phyloP scores from a whole-genome alignment of 2,113 vertebrate species.

The Dendropsophus ebraccatus region DNA sequence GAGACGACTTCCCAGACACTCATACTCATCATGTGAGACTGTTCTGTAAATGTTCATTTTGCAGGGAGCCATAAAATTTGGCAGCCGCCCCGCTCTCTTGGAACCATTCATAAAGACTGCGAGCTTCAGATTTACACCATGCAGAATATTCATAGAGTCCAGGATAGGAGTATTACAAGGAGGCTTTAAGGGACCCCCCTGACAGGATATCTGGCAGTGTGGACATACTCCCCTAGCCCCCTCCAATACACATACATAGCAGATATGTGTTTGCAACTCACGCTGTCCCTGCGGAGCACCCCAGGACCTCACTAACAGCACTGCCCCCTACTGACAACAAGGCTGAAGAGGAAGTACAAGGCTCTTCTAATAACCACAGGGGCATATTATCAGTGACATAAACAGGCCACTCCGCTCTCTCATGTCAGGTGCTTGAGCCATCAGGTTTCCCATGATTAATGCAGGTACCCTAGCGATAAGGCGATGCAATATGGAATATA shows the following conservation, averaged over 20 bases:
- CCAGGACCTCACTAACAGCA: background rate
- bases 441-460: background rate
- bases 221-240: background rate
- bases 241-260: background rate
- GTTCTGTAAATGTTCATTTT: background rate
- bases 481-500: background rate
- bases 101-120: background rate
- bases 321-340: constrained; percentile 29
- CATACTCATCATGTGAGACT: background rate
- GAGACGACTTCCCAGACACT: background rate
- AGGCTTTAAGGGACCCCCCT: background rate
- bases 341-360: background rate
- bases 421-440: background rate
- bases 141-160: background rate
- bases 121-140: background rate
- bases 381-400: constrained; percentile 8
- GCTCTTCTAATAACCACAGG: background rate
- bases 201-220: background rate
- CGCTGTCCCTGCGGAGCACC: background rate
- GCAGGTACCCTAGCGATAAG: background rate
- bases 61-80: background rate
- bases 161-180: background rate
- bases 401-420: background rate
- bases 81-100: background rate
- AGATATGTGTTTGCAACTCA: background rate